Base-by-base conservation (phyloP, 2,888 invertebrate genomes). In the Phyllotreta cruciferae region DNA sequence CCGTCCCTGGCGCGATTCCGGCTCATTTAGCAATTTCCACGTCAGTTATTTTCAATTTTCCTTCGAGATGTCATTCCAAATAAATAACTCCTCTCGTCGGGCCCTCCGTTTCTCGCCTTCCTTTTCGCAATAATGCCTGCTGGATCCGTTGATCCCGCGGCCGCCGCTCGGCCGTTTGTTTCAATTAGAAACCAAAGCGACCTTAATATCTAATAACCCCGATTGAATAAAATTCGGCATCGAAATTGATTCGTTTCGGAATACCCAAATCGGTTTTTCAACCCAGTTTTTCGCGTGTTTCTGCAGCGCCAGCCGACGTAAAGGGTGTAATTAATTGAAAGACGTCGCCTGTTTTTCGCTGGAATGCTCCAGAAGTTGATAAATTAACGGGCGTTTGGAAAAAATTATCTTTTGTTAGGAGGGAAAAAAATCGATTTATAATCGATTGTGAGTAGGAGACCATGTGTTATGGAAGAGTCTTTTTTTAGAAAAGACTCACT, bases 21-120 rank as follows among this genome's bases (percentile, higher is more conserved):
- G 55, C 58, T 63, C 58, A 63, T 63, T 63, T 58, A 37, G 49
- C 54, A 39, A 45, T 45, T 63, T 58, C 58, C 58, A 54, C 10
- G 49, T 49, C 63, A 58, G 58, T 58, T 63, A 63, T 63, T 63
- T 63, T 63, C 63, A 63, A 63, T 63, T 63, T 63, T 58, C 63
- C 37, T 58, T 54, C 36, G 50, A 58, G 55, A 58, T 63, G 54
- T 63, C 63, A 49, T 54, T 63, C 50, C 41, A 58, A 63, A 63
- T 63, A 63, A 58, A 63, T 63, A 63, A 63, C 63, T 52, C 60
- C 42, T 63, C 44, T 50, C 54, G 42, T 10, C 45, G 42, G 44
- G 41, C 10, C 41, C 42, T 24, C 24, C 41, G 34, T 56, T 56
- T 44, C 11, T 35, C 56, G 56, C 56, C 36, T 36, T 34, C 44